Conservation (phyloP, 2,113 vertebrate species). For the Oreochromis aureus region DNA sequence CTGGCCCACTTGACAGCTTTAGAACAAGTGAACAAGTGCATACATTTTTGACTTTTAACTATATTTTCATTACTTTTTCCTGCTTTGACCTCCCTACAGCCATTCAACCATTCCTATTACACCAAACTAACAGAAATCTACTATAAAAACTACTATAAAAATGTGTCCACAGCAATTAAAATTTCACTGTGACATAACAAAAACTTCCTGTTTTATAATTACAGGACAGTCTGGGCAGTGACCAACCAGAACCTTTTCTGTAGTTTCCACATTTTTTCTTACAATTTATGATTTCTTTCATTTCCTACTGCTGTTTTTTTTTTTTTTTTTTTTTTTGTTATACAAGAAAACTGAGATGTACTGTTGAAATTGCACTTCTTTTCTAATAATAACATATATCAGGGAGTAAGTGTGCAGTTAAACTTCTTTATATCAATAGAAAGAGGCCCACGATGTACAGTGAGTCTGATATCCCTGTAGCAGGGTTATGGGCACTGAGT, state of each 20-base stretch:
- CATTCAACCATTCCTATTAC: neutral
- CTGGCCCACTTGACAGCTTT: neutral
- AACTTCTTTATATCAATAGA: neutral
- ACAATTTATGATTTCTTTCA: neutral
- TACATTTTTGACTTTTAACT: neutral
- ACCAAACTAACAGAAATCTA: neutral
- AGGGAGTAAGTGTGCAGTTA: neutral
- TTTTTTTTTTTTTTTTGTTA: neutral
- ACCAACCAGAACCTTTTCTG: neutral
- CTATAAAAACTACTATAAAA: neutral
- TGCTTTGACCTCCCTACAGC: neutral
- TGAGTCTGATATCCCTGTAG: neutral
- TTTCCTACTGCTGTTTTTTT: neutral
- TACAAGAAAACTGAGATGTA: neutral
- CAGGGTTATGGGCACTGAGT: neutral
- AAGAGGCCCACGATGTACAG: neutral
- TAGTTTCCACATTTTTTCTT: neutral
- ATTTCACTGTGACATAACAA: neutral
- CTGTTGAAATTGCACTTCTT: neutral
- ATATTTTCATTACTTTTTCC: neutral
- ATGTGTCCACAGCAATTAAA: neutral
- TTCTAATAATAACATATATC: neutral
- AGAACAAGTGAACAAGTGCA: neutral
- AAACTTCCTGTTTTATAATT: neutral
- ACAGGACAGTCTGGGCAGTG: neutral